Base-by-base conservation (phyloP, 2,888 invertebrate genomes). In the Bimastos eiseni region DNA sequence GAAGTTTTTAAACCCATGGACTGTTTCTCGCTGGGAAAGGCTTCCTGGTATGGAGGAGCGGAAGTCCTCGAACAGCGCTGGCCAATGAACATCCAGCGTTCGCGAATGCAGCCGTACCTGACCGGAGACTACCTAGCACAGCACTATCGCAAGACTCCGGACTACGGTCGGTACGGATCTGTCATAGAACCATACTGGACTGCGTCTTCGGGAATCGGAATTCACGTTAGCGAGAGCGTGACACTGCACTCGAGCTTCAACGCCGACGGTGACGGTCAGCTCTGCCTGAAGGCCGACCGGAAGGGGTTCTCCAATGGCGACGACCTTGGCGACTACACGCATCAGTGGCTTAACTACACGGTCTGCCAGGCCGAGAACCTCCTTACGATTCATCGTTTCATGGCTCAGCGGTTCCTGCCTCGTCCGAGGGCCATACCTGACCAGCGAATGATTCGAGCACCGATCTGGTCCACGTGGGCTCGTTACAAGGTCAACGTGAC, bases 391-490 rank as follows among this genome's bases (percentile, higher is more conserved):
- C 97, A 97, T 92, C 95, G 96, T 91, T 96, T 96, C 92, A 97
- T 97, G 0, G 95, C 97, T 0, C 95, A 96, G 70, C 96, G 95
- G 8, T 96, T 96, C 93, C 95, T 97, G 84, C 96, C 96, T 4
- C 96, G 96, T 93, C 97, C 97, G 0, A 95, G 91, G 34, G 96
- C 95, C 41, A 94, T 96, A 89, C 97, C 97, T 0, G 96, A 97
- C 93, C 95, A 96, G 91, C 95, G 96, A 90, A 97, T 98, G 96
- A 96, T 98, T 41, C 95, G 96, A 90, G 96, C 97, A 94, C 98
- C 98, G 0, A 96, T 98, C 91, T 98, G 98, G 97, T 97, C 98
- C 0, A 98, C 98, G 0, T 97, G 97, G 97, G 97, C 97, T 0
- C 96, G 96, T 91, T 97, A 97, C 94, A 96, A 96, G 93, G 95